Evolutionary conservation across 2,797 vertebrate species (phyloP).

Genomic region (Sphenodon punctatus): DNA sequence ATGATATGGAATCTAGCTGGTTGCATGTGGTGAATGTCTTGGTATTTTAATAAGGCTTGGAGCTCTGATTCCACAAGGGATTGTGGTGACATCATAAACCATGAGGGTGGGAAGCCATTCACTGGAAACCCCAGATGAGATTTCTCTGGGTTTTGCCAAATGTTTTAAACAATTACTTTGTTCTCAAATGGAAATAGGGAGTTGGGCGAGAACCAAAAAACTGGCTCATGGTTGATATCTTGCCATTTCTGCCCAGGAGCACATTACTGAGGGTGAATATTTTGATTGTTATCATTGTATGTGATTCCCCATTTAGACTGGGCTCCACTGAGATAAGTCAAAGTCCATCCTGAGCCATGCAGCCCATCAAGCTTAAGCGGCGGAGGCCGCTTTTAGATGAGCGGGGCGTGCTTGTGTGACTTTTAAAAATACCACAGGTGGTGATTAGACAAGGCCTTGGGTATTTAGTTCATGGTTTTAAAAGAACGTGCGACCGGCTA

Average conservation of each 20-base stretch:
- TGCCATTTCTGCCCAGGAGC: neutral
- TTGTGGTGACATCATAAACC: neutral
- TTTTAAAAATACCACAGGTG: too few relatives aligned
- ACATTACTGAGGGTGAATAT: neutral
- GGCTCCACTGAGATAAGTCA: too few relatives aligned
- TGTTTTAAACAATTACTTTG: neutral
- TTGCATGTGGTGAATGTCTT: rapidly evolving
- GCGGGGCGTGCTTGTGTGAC: too few relatives aligned
- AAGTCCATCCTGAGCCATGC: too few relatives aligned
- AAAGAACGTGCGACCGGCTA: too few relatives aligned
- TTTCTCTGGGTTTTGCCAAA: too few relatives aligned
- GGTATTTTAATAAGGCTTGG: neutral
- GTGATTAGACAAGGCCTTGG: too few relatives aligned
- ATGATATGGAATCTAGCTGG: neutral
- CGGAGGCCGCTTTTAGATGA: too few relatives aligned
- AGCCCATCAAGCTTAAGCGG: too few relatives aligned
- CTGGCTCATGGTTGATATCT: neutral
- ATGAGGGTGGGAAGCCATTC: neutral
- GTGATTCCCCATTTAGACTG: too few relatives aligned
- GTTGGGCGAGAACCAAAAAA: neutral
- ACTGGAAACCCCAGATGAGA: neutral
- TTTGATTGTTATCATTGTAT: neutral
- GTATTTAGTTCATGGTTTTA: too few relatives aligned
- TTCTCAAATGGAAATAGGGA: neutral
- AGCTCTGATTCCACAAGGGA: too few relatives aligned